A percentile compares a stretch with the other conserved stretches of the same genome.
Evolutionary conservation across 2,888 invertebrate genomes (phyloP).

Genomic region (Ariolimax columbianus): DNA sequence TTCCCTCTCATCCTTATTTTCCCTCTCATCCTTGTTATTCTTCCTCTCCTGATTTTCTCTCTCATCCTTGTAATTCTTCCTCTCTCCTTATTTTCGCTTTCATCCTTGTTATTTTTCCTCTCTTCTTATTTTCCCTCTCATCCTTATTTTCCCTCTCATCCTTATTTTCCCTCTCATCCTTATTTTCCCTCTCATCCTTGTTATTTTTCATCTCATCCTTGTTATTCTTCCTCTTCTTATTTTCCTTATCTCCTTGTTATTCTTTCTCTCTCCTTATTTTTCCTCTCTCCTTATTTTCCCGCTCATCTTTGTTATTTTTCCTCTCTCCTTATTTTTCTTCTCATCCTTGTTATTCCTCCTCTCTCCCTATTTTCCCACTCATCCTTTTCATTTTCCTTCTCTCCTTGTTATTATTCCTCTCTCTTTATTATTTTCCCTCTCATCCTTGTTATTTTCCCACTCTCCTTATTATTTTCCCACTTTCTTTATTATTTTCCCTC

Average conservation of each 20-base stretch:
- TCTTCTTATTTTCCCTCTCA: background rate
- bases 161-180: background rate
- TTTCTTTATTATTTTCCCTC: background rate
- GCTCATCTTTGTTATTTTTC: background rate
- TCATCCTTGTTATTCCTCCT: background rate
- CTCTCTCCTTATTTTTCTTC: background rate
- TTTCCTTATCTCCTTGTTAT: constrained; percentile 1
- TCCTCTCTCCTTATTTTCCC: background rate
- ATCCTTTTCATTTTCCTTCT: constrained; percentile 4
- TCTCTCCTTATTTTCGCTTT: background rate
- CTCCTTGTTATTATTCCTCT: background rate
- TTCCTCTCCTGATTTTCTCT: background rate
- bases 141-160: background rate
- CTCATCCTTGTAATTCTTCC: background rate
- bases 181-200: background rate
- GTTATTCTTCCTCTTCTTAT: background rate
- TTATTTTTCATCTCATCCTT: background rate
- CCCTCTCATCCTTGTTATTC: background rate
- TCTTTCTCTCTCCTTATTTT: background rate
- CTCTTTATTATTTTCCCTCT: background rate
- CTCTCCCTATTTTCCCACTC: background rate
- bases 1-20: background rate
- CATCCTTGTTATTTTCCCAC: background rate
- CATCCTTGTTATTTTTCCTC: background rate
- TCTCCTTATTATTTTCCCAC: background rate